phyloP scores from a whole-genome alignment of 2,888 invertebrate species.

The Drosophila percnosoma region DNA sequence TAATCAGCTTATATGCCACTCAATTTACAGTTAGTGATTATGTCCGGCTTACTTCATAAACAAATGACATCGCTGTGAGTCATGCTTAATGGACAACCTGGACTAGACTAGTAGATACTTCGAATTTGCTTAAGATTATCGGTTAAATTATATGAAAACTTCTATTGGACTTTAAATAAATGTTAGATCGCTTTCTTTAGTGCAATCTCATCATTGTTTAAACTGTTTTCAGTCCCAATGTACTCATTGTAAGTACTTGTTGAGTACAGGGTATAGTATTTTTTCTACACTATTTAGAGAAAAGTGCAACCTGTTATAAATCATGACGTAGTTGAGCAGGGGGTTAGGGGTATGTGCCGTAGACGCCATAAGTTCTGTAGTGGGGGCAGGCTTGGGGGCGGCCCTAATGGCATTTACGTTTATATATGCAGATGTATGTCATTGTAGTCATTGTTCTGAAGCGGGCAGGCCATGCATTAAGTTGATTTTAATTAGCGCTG shows the following conservation, averaged over 20 bases:
- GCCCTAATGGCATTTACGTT: slow-evolving; percentile 36
- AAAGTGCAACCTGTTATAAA: slow-evolving; percentile 44
- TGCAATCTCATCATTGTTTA: background rate
- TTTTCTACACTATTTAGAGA: slow-evolving; percentile 7
- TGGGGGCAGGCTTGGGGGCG: slow-evolving; percentile 7
- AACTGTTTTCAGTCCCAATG: background rate
- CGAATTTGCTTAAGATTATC: background rate
- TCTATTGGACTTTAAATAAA: background rate
- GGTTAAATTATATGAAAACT: background rate
- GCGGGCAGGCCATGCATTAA: slow-evolving; percentile 44
- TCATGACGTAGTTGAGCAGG: slow-evolving; percentile 34
- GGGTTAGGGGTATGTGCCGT: background rate
- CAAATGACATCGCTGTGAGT: slow-evolving; percentile 20
- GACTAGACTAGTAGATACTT: background rate
- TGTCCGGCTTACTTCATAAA: slow-evolving; percentile 40
- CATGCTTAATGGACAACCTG: background rate
- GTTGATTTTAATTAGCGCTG: slow-evolving; percentile 69
- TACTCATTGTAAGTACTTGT: background rate
- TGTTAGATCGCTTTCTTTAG: background rate
- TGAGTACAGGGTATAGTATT: slow-evolving; percentile 25
- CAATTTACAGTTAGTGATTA: slow-evolving; percentile 64
- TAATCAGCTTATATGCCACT: slow-evolving; percentile 70
- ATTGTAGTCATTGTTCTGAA: slow-evolving; percentile 51
- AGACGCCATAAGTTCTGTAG: background rate
- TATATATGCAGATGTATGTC: slow-evolving; percentile 9